Evolutionary conservation across 1,140 invertebrate genomes (phyloP).

Genomic region (Drosophila ogumai): DNA sequence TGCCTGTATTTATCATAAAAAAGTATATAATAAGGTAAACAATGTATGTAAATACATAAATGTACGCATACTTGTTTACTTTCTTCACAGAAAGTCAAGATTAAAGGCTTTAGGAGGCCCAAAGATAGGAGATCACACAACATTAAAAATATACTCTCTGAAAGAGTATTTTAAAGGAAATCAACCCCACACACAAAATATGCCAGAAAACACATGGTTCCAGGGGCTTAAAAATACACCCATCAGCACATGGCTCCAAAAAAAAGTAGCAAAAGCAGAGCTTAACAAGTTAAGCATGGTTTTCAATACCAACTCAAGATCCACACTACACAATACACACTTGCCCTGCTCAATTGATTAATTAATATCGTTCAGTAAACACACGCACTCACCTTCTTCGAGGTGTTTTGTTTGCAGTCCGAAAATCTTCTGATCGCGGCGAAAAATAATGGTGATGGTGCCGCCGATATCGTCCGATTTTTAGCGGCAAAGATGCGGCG

Average conservation of each 20-base stretch:
- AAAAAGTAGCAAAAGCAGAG: neutral
- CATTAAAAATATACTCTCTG: neutral
- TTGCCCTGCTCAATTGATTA: neutral
- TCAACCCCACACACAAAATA: neutral
- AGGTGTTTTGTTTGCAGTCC: slow-evolving; percentile 5
- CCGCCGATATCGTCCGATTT: slow-evolving; percentile 14
- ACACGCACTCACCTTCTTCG: slow-evolving; percentile 27
- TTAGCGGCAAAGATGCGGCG: slow-evolving; percentile 4
- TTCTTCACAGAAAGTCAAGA: neutral
- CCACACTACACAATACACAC: neutral
- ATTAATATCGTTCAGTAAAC: neutral
- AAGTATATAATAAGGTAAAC: neutral
- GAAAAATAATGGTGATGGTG: slow-evolving; percentile 4
- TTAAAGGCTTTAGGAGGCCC: neutral
- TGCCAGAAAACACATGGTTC: slow-evolving; percentile 16
- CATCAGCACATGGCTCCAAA: slow-evolving; percentile 3
- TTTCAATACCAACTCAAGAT: neutral
- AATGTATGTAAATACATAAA: neutral
- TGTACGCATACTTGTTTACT: neutral
- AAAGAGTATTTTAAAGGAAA: neutral
- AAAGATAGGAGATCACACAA: neutral
- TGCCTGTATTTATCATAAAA: neutral
- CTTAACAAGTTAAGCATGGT: neutral
- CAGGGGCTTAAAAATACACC: neutral
- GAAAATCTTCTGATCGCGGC: slow-evolving; percentile 55